These are phyloP conservation scores for Pygathrix nemaeus DNA, from an alignment of 2,113 vertebrate species.

Conservation along the genomic window DNA sequence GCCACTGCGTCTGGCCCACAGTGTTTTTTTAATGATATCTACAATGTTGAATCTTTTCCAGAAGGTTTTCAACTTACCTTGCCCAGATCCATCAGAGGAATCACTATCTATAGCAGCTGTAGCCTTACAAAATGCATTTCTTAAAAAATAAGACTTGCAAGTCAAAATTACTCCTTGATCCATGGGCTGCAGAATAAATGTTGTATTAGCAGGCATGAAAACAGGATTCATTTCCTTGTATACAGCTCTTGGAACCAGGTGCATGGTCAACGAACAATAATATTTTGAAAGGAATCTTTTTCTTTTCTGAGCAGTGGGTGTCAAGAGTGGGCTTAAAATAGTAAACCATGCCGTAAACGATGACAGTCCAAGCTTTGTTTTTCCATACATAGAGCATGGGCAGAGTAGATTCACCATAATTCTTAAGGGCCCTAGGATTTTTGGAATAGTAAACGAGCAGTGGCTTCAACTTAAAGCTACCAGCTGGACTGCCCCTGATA, in stretches of 20 bases:
- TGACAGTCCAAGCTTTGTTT: neutral
- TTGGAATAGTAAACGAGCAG: neutral
- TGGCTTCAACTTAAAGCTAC: neutral
- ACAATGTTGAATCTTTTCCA: neutral
- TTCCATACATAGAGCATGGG: neutral
- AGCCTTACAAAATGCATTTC: neutral
- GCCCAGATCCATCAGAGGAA: neutral
- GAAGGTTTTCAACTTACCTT: neutral
- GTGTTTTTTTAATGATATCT: neutral
- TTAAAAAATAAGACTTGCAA: neutral
- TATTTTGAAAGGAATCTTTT: neutral
- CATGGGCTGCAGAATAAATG: neutral
- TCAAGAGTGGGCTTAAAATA: neutral
- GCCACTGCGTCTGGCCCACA: too few species aligned
- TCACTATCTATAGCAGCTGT: neutral
- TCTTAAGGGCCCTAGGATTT: neutral
- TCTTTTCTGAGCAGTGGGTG: neutral
- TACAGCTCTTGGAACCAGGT: neutral
- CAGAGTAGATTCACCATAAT: neutral
- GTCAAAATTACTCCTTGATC: neutral
- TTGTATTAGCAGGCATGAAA: neutral
- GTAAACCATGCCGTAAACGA: neutral
- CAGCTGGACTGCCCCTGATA: neutral
- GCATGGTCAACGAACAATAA: neutral
- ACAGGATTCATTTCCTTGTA: neutral